phyloP scores from a whole-genome alignment of 2,888 invertebrate species.

The Herminia tarsipennalis region DNA sequence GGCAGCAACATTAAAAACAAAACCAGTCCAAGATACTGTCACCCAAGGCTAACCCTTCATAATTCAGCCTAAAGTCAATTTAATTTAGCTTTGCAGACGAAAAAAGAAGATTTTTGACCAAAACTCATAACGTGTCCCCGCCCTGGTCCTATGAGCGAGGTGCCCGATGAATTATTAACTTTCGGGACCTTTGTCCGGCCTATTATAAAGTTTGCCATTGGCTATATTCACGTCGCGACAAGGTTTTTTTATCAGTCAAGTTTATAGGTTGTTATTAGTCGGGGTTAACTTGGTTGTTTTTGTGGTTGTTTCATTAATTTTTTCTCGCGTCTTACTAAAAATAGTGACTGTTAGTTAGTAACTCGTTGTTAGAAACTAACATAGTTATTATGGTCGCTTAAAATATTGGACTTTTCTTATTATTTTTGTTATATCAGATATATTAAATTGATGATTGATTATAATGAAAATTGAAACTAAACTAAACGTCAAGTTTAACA shows the following conservation, averaged over 20 bases:
- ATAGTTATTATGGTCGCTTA: too few species aligned
- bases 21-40: slow-evolving; percentile 43
- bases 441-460: too few species aligned
- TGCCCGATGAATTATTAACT: slow-evolving; percentile 72
- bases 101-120: slow-evolving; percentile 60
- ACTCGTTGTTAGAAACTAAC: too few species aligned
- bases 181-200: slow-evolving; percentile 49
- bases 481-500: too few species aligned
- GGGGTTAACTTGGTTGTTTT: slow-evolving; percentile 3
- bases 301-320: neutral
- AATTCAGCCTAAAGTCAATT: slow-evolving; percentile 65
- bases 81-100: slow-evolving; percentile 77
- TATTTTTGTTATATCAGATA: too few species aligned
- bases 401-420: too few species aligned
- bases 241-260: slow-evolving; percentile 16
- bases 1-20: neutral
- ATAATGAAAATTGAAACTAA: too few species aligned
- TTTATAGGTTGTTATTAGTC: slow-evolving; percentile 29
- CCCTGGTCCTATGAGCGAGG: slow-evolving; percentile 64
- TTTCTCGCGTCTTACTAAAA: neutral
- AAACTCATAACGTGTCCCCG: slow-evolving; percentile 75
- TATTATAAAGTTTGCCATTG: slow-evolving; percentile 62
- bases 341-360: too few species aligned
- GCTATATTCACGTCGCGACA: slow-evolving; percentile 51
- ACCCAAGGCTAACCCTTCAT: slow-evolving; percentile 49